phyloP scores from a whole-genome alignment of 2,113 vertebrate species.

The Nanorana parkeri region DNA sequence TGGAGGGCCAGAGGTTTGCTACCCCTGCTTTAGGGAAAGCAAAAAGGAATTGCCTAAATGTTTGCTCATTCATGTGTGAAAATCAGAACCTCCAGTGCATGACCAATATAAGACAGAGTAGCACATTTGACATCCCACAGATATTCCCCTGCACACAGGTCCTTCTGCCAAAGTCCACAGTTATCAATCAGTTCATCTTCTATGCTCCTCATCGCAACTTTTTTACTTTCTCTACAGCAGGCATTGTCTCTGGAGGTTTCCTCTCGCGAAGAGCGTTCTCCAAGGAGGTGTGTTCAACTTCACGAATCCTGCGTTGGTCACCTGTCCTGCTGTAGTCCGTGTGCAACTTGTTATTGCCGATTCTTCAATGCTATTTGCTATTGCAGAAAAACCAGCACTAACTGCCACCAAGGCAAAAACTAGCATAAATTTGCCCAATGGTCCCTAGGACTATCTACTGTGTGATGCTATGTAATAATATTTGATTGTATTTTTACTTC shows the following conservation, averaged over 20 bases:
- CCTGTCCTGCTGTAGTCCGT: constrained; percentile 90
- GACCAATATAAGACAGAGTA: no score
- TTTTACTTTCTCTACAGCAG: constrained; percentile 64
- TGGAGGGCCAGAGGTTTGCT: no score
- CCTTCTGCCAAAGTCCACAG: no score
- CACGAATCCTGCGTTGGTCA: constrained; percentile 92
- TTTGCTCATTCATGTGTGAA: no score
- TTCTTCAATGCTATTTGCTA: constrained; percentile 96
- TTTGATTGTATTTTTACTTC: constrained; percentile 43
- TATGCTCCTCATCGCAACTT: not conserved
- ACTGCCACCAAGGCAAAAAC: constrained; percentile 67
- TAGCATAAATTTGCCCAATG: constrained; percentile 47
- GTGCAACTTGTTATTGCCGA: constrained; percentile 95
- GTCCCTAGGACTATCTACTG: not conserved
- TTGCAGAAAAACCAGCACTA: constrained; percentile 82
- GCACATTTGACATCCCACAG: no score
- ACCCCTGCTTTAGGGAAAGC: no score
- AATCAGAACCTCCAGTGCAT: no score
- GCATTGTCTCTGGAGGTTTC: constrained; percentile 65
- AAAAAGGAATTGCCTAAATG: no score
- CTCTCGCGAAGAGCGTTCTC: constrained; percentile 79
- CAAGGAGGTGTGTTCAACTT: constrained; percentile 86
- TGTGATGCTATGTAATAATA: constrained; percentile 16
- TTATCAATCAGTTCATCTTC: no score
- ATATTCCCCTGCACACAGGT: no score